These are phyloP conservation scores for Stramonita haemastoma DNA, from an alignment of 2,888 invertebrate genomes.

Conservation along the genomic window DNA sequence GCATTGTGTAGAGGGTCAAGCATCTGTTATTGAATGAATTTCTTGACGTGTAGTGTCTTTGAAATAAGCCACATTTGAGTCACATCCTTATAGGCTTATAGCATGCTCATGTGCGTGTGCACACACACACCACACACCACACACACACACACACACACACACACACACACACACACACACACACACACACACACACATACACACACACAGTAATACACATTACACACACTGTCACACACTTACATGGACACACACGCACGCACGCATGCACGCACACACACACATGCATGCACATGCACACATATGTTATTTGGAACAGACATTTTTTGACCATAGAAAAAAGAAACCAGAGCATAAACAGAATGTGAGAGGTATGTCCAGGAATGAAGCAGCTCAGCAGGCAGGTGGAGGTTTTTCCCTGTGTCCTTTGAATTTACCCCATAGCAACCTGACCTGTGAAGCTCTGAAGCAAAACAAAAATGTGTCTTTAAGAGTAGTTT, in stretches of 20 bases:
- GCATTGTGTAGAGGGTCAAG: background rate
- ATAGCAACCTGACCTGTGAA: background rate
- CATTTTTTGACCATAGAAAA: background rate
- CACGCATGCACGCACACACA: background rate
- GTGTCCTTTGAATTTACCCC: background rate
- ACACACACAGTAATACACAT: background rate
- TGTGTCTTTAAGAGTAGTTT: background rate
- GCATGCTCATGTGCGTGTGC: background rate
- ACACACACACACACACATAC: background rate
- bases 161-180: conserved; percentile 3
- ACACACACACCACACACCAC: background rate
- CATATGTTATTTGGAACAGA: background rate
- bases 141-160: background rate
- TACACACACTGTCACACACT: background rate
- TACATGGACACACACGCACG: background rate
- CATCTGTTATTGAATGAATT: background rate
- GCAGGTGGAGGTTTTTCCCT: background rate
- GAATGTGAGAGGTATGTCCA: background rate
- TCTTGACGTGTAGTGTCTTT: background rate
- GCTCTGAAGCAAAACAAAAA: background rate
- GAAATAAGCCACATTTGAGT: background rate
- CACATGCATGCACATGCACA: background rate
- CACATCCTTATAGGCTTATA: too few species aligned
- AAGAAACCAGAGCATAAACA: background rate
- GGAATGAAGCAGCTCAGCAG: background rate